Evolutionary conservation across 2,888 invertebrate species (phyloP).

Genomic region (Liposcelis brunnea): DNA sequence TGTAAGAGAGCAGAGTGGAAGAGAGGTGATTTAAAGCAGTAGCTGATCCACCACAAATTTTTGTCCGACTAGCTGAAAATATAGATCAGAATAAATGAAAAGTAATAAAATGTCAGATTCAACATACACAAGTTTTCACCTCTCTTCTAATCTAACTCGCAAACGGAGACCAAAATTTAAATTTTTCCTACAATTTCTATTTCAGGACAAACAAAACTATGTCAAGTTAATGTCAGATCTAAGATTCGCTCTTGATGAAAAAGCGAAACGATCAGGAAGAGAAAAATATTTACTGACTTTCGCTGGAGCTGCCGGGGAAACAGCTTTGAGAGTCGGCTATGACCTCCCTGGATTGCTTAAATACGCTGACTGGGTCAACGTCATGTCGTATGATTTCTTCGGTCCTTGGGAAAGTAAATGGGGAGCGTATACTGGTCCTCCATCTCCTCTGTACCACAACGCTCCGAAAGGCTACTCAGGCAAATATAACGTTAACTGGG

Average conservation of each 20-base stretch:
- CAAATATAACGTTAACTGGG: conserved; percentile 15
- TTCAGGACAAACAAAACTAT: conserved; percentile 15
- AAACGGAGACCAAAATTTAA: no score
- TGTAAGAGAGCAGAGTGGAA: no score
- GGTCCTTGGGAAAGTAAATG: conserved; percentile 15
- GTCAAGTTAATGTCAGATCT: conserved; percentile 15
- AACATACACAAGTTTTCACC: no score
- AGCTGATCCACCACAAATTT: no score
- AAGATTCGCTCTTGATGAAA: conserved; percentile 12
- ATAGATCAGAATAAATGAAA: no score
- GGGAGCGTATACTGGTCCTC: conserved; percentile 16
- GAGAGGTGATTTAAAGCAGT: no score
- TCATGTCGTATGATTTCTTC: conserved; percentile 16
- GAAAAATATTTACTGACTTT: conserved; percentile 14
- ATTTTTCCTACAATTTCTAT: no score
- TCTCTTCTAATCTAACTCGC: no score
- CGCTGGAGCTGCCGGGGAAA: conserved; percentile 15
- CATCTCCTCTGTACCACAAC: conserved; percentile 13
- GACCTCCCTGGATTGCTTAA: conserved; percentile 13
- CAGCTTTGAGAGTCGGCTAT: conserved; percentile 14
- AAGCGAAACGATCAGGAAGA: conserved; percentile 9
- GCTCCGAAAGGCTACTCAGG: conserved; percentile 15
- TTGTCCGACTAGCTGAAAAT: no score
- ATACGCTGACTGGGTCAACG: conserved; percentile 14
- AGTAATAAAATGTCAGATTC: no score